Conservation (phyloP, 2,888 invertebrate genomes). For the Ophion costatus region DNA sequence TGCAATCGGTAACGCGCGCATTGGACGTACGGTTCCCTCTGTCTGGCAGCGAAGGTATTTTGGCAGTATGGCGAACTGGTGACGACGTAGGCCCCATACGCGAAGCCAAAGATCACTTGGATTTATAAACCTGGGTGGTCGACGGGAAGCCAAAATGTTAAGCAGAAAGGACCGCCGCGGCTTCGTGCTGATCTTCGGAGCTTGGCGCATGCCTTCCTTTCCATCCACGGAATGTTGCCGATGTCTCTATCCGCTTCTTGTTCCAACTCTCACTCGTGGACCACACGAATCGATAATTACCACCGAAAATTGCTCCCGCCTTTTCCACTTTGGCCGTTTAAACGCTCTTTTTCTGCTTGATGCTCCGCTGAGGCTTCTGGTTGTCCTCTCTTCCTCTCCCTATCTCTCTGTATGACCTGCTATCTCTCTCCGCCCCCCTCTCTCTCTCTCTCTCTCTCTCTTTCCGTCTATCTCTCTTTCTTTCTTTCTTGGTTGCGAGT, state of each 20-base stretch:
- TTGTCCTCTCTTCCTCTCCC: slow-evolving; percentile 18
- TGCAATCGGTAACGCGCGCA: slow-evolving; percentile 52
- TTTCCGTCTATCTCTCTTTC: not conserved
- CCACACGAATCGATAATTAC: slow-evolving; percentile 84
- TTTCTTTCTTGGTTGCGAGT: slow-evolving; percentile 14
- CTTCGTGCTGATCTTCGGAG: slow-evolving; percentile 47
- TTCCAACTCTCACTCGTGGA: slow-evolving; percentile 75
- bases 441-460: slow-evolving; percentile 30
- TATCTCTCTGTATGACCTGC: slow-evolving; percentile 14
- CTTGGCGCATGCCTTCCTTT: slow-evolving; percentile 77
- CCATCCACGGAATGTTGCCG: slow-evolving; percentile 81
- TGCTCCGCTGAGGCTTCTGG: slow-evolving; percentile 20
- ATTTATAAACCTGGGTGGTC: slow-evolving; percentile 79
- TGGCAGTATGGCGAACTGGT: slow-evolving; percentile 29
- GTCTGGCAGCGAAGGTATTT: slow-evolving; percentile 49
- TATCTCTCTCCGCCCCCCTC: slow-evolving; percentile 19
- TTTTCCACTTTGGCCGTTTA: slow-evolving; percentile 79
- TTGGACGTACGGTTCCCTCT: slow-evolving; percentile 49
- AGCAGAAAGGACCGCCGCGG: slow-evolving; percentile 74
- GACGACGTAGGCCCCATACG: slow-evolving; percentile 27
- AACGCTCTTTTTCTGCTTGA: slow-evolving; percentile 77
- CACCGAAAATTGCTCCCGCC: slow-evolving; percentile 81
- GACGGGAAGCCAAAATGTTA: slow-evolving; percentile 76
- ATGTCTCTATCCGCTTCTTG: slow-evolving; percentile 84
- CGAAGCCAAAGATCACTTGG: slow-evolving; percentile 46